phyloP scores from a whole-genome alignment of 1,140 invertebrate genomes.

The Rhynchophorus ferrugineus region DNA sequence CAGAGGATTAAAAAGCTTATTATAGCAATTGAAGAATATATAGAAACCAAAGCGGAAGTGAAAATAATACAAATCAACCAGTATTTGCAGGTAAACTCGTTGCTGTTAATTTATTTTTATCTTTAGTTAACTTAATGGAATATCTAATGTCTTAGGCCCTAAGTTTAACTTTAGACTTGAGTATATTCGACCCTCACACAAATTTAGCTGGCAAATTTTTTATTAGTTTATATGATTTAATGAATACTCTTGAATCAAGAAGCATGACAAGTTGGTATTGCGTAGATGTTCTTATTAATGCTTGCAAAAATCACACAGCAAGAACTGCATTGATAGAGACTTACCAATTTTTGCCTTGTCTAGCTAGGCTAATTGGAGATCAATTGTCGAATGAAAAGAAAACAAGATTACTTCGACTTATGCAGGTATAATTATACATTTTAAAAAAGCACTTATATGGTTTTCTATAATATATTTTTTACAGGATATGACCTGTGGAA shows the following conservation, averaged over 20 bases:
- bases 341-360: slow-evolving; percentile 59
- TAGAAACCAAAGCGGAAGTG: slow-evolving; percentile 41
- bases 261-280: slow-evolving; percentile 48
- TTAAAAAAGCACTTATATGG: slow-evolving; percentile 30
- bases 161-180: slow-evolving; percentile 43
- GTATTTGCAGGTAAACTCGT: slow-evolving; percentile 41
- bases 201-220: slow-evolving; percentile 46
- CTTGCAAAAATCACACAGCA: slow-evolving; percentile 50
- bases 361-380: slow-evolving; percentile 50
- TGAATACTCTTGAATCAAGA: slow-evolving; percentile 34
- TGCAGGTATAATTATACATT: slow-evolving; percentile 43
- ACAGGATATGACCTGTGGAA: slow-evolving; percentile 61
- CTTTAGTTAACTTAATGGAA: slow-evolving; percentile 2
- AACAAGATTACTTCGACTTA: slow-evolving; percentile 45
- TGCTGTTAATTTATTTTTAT: slow-evolving; percentile 6
- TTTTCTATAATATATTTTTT: slow-evolving; percentile 33
- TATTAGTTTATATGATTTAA: slow-evolving; percentile 45
- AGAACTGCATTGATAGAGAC: slow-evolving; percentile 55
- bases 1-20: slow-evolving; percentile 43
- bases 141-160: slow-evolving; percentile 39
- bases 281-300: slow-evolving; percentile 53
- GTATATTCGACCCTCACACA: slow-evolving; percentile 48
- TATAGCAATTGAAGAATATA: slow-evolving; percentile 40
- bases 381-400: slow-evolving; percentile 47
- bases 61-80: slow-evolving; percentile 41